These are phyloP conservation scores for Spizaetus ornatus DNA, from an alignment of 2,113 vertebrate species.

Conservation along the genomic window DNA sequence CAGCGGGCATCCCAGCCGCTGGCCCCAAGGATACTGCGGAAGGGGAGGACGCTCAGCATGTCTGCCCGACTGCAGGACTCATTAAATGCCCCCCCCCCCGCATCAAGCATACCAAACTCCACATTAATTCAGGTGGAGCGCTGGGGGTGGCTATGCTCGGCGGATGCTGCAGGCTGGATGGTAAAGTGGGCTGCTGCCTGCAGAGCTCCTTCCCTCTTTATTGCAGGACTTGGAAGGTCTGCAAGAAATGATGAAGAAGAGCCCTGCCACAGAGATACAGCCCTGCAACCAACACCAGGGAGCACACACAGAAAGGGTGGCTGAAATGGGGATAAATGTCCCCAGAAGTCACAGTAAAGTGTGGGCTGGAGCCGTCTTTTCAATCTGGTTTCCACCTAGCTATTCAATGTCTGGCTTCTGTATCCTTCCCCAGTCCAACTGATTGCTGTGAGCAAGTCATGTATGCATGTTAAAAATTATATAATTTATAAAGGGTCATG, in stretches of 20 bases:
- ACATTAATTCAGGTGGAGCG: background rate
- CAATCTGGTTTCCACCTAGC: background rate
- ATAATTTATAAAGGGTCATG: background rate
- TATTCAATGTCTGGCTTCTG: background rate
- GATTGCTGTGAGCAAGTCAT: background rate
- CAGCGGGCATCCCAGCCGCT: background rate
- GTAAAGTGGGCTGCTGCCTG: background rate
- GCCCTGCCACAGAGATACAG: background rate
- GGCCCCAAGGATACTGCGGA: background rate
- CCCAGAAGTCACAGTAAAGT: background rate
- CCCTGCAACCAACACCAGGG: background rate
- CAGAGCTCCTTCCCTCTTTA: background rate
- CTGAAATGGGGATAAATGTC: background rate
- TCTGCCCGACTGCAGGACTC: background rate
- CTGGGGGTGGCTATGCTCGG: background rate
- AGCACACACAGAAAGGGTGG: fast-evolving
- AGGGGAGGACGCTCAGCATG: background rate
- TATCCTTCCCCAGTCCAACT: background rate
- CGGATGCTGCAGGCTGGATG: background rate
- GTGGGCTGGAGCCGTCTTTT: background rate
- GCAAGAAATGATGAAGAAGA: background rate
- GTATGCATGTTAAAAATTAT: background rate
- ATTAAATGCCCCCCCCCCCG: too few species aligned
- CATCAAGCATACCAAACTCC: fast-evolving
- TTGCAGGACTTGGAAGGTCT: background rate